A percentile compares a stretch with the other conserved stretches of the same genome.
Evolutionary conservation across 2,888 invertebrate genomes (phyloP).

Genomic region (Sinodicranocentrus sp.): DNA sequence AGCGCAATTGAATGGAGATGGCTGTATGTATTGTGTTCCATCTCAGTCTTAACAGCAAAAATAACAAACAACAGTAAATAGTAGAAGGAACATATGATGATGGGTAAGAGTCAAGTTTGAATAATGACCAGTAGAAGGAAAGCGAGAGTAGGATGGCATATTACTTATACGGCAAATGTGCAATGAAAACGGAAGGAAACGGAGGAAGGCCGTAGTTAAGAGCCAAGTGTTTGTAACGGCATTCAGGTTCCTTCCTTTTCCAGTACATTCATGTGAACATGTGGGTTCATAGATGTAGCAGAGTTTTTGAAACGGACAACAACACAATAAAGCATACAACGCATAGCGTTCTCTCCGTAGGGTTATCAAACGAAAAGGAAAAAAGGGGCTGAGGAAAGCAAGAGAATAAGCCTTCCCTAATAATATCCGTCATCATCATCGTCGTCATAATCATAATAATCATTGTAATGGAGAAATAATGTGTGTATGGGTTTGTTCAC

Average conservation of each 20-base stretch:
- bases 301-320: not conserved
- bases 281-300: conserved; percentile 4
- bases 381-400: not conserved
- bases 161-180: too few species aligned
- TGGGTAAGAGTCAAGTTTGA: conserved; percentile 42
- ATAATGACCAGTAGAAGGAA: conserved; percentile 30
- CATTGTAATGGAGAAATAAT: conserved; percentile 59
- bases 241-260: conserved; percentile 14
- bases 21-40: too few species aligned
- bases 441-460: conserved; percentile 44
- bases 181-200: too few species aligned
- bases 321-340: not conserved
- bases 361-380: conserved; percentile 11
- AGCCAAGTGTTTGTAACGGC: conserved; percentile 40
- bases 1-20: conserved; percentile 23
- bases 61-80: too few species aligned
- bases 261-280: not conserved
- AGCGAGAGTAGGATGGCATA: too few species aligned
- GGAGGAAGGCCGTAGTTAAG: conserved; percentile 11
- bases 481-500: conserved; percentile 47
- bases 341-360: not conserved
- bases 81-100: too few species aligned
- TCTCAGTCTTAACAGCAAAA: too few species aligned
- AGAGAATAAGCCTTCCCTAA: conserved; percentile 31
- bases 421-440: conserved; percentile 53